Evolutionary conservation across 2,888 invertebrate genomes (phyloP).

Genomic region (Lithophane leautieri): DNA sequence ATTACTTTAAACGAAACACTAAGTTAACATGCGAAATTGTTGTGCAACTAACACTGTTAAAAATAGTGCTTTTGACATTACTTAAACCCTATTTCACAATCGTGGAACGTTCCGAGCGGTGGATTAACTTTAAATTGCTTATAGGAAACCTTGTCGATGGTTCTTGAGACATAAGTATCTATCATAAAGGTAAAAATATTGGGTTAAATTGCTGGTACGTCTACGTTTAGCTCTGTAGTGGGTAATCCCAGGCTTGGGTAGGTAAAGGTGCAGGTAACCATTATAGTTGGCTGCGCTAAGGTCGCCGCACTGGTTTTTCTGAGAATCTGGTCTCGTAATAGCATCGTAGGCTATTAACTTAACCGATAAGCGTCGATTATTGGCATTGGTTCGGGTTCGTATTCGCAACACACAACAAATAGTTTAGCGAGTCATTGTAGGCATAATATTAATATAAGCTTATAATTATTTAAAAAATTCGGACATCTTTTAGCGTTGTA

Average conservation of each 20-base stretch:
- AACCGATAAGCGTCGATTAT: slow-evolving; percentile 73
- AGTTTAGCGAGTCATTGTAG: slow-evolving; percentile 51
- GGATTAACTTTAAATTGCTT: slow-evolving; percentile 61
- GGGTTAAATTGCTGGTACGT: slow-evolving; percentile 43
- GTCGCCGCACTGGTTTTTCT: slow-evolving; percentile 72
- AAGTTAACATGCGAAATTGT: slow-evolving; percentile 71
- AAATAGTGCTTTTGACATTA: slow-evolving; percentile 69
- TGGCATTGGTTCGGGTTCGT: slow-evolving; percentile 69
- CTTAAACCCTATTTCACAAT: slow-evolving; percentile 65
- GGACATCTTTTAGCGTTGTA: slow-evolving; percentile 11
- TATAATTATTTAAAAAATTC: slow-evolving; percentile 34
- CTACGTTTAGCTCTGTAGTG: slow-evolving; percentile 42
- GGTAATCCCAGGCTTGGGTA: slow-evolving; percentile 58
- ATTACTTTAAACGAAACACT: slow-evolving; percentile 70
- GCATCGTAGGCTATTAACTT: slow-evolving; percentile 71
- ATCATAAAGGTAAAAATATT: slow-evolving; percentile 59
- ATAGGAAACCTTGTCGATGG: slow-evolving; percentile 51
- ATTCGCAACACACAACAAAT: slow-evolving; percentile 61
- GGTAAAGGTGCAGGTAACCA: slow-evolving; percentile 54
- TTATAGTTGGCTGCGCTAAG: slow-evolving; percentile 64
- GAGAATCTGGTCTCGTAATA: slow-evolving; percentile 70
- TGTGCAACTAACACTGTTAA: slow-evolving; percentile 66
- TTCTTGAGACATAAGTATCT: slow-evolving; percentile 50
- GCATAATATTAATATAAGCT: slow-evolving; percentile 39
- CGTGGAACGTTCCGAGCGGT: slow-evolving; percentile 41